A percentile compares a stretch with the other conserved stretches of the same genome.
Conservation (phyloP, 2,113 vertebrate species). For the Oxyruncus cristatus region DNA sequence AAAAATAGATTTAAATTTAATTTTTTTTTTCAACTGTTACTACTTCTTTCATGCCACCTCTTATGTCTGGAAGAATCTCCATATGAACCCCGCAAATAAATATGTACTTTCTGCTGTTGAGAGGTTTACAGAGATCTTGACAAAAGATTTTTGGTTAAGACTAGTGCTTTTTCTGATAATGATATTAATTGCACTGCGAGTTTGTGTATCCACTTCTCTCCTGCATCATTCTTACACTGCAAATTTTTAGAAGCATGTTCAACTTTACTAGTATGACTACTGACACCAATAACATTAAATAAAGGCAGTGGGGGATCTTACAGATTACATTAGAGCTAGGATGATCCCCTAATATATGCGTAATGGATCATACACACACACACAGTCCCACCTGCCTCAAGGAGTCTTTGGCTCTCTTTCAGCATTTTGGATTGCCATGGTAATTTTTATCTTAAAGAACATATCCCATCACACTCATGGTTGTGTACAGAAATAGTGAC, state of each 20-base stretch:
- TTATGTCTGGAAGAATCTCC: background rate
- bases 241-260: background rate
- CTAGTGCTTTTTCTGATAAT: background rate
- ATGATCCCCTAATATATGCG: background rate
- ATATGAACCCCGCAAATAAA: background rate
- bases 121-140: background rate
- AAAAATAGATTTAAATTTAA: background rate
- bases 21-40: background rate
- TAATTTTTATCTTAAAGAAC: background rate
- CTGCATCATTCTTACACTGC: background rate
- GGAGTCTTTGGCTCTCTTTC: background rate
- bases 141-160: background rate
- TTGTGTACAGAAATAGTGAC: background rate
- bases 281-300: background rate
- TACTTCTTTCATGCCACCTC: background rate
- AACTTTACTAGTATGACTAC: background rate
- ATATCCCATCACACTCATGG: fast-evolving
- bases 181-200: background rate
- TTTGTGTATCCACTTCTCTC: background rate
- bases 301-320: background rate
- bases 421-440: background rate
- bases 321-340: background rate
- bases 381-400: background rate
- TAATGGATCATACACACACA: background rate
- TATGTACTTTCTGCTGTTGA: background rate